These are phyloP conservation scores for Lophochroa leadbeateri DNA, from an alignment of 2,113 vertebrate species.

Conservation along the genomic window DNA sequence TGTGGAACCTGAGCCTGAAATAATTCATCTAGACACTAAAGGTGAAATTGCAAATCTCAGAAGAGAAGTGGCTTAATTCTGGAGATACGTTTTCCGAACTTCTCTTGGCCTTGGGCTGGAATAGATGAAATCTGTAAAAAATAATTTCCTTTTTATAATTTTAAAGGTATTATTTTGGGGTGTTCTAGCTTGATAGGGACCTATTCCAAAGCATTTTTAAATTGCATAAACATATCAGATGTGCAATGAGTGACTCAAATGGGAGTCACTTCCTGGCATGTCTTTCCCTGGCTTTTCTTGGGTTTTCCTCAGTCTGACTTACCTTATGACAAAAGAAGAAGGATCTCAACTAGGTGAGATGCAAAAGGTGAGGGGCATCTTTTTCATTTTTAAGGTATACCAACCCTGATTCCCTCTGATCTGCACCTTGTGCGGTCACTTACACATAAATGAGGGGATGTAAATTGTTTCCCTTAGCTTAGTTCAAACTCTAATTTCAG, in stretches of 20 bases:
- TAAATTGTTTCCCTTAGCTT: background rate
- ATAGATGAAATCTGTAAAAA: background rate
- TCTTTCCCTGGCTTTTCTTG: background rate
- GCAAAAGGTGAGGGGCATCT: background rate
- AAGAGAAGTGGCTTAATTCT: background rate
- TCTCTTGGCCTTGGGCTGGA: background rate
- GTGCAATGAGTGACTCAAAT: fast-evolving
- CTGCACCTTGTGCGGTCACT: background rate
- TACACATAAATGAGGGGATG: background rate
- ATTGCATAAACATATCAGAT: background rate
- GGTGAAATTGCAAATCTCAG: background rate
- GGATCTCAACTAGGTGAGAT: background rate
- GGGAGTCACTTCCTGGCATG: fast-evolving
- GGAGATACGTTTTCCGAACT: background rate
- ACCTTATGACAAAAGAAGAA: background rate
- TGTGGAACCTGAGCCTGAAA: background rate
- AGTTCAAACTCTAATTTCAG: background rate
- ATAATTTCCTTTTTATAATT: background rate
- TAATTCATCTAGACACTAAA: background rate
- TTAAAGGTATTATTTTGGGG: background rate
- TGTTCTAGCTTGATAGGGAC: background rate
- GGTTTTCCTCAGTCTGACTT: background rate
- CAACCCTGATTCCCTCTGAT: background rate
- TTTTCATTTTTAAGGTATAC: background rate
- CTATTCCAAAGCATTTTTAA: background rate